A percentile compares a stretch with the other conserved stretches of the same genome.
phyloP scores from a whole-genome alignment of 2,113 vertebrate species.

The Prolemur simus region DNA sequence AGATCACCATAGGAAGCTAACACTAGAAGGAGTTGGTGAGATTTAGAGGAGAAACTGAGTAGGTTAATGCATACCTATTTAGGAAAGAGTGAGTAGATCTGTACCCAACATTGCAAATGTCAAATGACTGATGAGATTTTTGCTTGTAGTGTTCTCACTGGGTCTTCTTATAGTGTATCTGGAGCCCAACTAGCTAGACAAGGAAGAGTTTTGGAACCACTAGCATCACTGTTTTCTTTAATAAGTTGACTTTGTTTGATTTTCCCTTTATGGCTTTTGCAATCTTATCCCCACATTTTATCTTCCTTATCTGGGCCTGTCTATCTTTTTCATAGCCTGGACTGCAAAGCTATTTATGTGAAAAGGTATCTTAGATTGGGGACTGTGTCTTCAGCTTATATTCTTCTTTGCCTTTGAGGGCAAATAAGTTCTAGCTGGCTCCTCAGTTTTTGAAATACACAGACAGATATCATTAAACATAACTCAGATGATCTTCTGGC shows the following conservation, averaged over 20 bases:
- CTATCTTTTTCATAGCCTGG: not conserved
- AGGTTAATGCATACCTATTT: not conserved
- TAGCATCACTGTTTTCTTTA: not conserved
- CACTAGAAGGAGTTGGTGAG: not conserved
- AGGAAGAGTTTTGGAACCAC: not conserved
- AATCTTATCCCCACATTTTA: not conserved
- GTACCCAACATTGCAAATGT: not conserved
- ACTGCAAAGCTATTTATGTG: constrained; percentile 5
- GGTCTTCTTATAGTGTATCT: not conserved
- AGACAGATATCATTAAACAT: not conserved
- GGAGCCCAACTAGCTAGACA: not conserved
- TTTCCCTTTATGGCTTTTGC: not conserved
- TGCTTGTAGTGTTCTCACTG: not conserved
- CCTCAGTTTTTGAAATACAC: not conserved
- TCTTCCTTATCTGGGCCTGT: not conserved
- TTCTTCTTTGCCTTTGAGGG: not conserved
- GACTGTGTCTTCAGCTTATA: not conserved
- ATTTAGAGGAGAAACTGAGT: not conserved
- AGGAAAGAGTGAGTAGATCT: not conserved
- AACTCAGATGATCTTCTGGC: not conserved
- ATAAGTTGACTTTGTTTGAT: not conserved
- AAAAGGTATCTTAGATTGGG: not conserved
- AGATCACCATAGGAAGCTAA: not conserved
- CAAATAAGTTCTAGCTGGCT: not conserved
- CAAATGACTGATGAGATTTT: not conserved